These are phyloP conservation scores for Eolophus roseicapilla DNA, from an alignment of 2,113 vertebrate species.

Conservation along the genomic window DNA sequence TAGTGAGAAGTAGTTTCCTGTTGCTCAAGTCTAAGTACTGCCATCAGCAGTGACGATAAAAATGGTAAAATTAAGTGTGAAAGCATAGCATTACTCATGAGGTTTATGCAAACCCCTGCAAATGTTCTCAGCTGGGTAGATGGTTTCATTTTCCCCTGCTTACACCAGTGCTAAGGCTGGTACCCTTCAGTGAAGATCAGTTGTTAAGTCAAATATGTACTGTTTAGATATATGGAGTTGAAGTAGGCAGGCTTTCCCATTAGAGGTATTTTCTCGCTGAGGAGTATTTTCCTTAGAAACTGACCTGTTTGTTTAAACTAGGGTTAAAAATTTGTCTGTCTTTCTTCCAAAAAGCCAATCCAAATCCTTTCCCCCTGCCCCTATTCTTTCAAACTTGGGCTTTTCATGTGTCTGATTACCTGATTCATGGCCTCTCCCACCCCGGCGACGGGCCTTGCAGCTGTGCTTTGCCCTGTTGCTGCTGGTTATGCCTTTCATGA, in stretches of 20 bases:
- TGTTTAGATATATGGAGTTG: not conserved
- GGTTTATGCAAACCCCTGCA: not conserved
- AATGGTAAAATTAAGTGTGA: not conserved
- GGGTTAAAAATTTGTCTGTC: not conserved
- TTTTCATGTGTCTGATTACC: not conserved
- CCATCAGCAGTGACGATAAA: not conserved
- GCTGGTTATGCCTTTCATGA: not conserved
- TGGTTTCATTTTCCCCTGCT: not conserved
- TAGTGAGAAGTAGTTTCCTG: not conserved
- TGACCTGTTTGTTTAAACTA: not conserved
- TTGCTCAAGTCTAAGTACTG: not conserved
- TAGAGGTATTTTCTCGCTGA: not conserved
- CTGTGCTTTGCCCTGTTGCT: not conserved
- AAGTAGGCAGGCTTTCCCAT: not conserved
- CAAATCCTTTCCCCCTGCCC: not conserved
- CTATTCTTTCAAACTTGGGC: not conserved
- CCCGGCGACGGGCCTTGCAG: not conserved
- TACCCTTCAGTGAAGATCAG: not conserved
- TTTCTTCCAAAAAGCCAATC: not conserved
- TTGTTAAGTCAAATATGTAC: not conserved
- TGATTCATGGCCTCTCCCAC: not conserved
- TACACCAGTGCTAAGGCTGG: not conserved
- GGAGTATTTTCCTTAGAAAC: not conserved
- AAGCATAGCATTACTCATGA: not conserved
- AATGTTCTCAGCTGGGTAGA: not conserved